These are phyloP conservation scores for Tricholaema leucomelas DNA, from an alignment of 2,113 vertebrate genomes.

Conservation along the genomic window DNA sequence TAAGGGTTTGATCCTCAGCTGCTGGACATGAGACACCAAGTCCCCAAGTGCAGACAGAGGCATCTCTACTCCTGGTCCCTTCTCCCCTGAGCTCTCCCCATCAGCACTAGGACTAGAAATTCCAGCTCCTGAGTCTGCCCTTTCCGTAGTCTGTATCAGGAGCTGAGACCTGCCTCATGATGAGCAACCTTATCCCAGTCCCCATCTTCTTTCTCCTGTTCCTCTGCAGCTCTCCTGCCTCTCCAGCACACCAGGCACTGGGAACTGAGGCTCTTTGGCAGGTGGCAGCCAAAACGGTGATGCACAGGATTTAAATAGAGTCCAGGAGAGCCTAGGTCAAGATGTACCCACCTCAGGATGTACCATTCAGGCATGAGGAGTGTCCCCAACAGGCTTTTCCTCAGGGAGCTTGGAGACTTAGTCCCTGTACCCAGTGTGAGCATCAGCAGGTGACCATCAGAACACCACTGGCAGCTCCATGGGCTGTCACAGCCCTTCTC, in stretches of 20 bases:
- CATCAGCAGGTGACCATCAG: too few species aligned
- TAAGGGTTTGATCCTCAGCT: neutral
- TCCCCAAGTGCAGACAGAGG: fast-evolving
- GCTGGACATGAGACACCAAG: neutral
- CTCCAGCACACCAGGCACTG: fast-evolving
- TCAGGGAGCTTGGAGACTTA: too few species aligned
- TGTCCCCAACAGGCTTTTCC: neutral
- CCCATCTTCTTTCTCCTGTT: neutral
- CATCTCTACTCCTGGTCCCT: neutral
- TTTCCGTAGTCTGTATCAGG: neutral
- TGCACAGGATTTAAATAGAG: neutral
- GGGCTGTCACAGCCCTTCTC: too few species aligned
- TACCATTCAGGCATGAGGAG: neutral
- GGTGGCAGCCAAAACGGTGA: neutral
- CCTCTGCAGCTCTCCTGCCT: neutral
- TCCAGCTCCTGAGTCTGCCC: neutral
- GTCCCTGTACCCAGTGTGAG: too few species aligned
- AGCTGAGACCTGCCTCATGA: neutral
- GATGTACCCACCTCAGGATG: neutral
- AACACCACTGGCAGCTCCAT: too few species aligned
- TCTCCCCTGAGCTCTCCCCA: neutral
- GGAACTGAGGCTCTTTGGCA: neutral
- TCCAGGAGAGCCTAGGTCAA: neutral
- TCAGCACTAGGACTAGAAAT: neutral
- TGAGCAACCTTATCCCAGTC: neutral